A percentile compares a stretch with the other conserved stretches of the same genome.
Conservation (phyloP, 1,140 invertebrate species). For the Sipha flava region DNA sequence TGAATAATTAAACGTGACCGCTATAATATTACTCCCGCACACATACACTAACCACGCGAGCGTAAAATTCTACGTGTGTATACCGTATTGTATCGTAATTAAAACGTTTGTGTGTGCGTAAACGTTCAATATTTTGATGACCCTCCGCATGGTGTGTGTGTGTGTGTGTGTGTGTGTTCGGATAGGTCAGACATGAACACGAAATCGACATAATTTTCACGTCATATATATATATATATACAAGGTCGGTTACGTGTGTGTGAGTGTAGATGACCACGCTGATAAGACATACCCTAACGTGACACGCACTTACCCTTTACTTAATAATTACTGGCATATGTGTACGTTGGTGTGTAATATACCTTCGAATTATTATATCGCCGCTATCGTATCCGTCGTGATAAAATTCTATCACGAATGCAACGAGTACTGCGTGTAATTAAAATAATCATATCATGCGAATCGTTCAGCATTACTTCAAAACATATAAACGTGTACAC, state of each 20-base stretch:
- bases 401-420: too few species aligned
- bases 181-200: background rate
- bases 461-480: too few species aligned
- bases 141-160: too few species aligned
- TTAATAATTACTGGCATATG: too few species aligned
- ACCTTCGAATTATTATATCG: too few species aligned
- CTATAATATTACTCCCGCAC: background rate
- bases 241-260: background rate
- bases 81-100: background rate
- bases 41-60: too few species aligned
- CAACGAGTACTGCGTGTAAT: too few species aligned
- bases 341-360: too few species aligned
- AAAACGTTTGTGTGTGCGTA: background rate
- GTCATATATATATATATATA: background rate
- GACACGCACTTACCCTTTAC: background rate
- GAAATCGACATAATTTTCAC: background rate
- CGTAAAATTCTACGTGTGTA: background rate
- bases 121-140: slow-evolving; percentile 3
- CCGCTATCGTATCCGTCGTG: too few species aligned
- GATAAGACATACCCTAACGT: background rate
- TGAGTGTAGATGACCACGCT: background rate
- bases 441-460: too few species aligned
- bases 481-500: too few species aligned
- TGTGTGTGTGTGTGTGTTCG: background rate
- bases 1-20: slow-evolving; percentile 15